Conservation (phyloP, 2,113 vertebrate species). For the Meles meles region DNA sequence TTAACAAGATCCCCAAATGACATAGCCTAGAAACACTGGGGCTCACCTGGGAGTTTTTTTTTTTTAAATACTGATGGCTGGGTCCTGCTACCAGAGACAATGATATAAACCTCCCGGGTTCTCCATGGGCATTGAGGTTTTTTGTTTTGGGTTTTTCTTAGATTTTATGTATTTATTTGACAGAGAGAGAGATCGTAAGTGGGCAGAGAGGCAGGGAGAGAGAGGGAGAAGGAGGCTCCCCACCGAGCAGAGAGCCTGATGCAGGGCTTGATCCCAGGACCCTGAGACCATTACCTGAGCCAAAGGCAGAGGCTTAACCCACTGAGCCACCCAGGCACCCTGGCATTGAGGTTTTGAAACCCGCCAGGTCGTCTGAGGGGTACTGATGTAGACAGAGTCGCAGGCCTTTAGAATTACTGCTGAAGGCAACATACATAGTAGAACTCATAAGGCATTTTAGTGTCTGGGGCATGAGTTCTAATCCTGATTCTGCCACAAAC, state of each 20-base stretch:
- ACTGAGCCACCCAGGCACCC: too few relatives aligned
- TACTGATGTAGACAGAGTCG: background rate
- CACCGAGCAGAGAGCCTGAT: too few relatives aligned
- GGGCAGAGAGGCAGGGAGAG: too few relatives aligned
- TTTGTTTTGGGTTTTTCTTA: too few relatives aligned
- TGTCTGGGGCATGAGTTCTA: background rate
- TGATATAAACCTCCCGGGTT: background rate
- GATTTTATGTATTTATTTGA: too few relatives aligned
- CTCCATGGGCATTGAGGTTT: background rate
- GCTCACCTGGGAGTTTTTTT: background rate
- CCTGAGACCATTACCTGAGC: too few relatives aligned
- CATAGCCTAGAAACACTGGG: background rate
- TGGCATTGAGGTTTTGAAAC: background rate
- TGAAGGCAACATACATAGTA: background rate
- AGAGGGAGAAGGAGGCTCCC: too few relatives aligned
- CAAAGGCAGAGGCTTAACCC: too few relatives aligned
- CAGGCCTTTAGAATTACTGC: background rate
- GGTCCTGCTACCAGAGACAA: background rate
- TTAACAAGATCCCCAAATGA: background rate
- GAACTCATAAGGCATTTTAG: background rate
- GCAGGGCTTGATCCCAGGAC: too few relatives aligned
- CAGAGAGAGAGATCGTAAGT: too few relatives aligned
- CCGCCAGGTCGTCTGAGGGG: background rate
- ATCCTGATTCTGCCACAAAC: background rate
- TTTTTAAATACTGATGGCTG: background rate